Percentiles rank a stretch among this genome's conserved stretches.
phyloP scores from a whole-genome alignment of 2,888 invertebrate species.

The Ferdinandea cuprea region DNA sequence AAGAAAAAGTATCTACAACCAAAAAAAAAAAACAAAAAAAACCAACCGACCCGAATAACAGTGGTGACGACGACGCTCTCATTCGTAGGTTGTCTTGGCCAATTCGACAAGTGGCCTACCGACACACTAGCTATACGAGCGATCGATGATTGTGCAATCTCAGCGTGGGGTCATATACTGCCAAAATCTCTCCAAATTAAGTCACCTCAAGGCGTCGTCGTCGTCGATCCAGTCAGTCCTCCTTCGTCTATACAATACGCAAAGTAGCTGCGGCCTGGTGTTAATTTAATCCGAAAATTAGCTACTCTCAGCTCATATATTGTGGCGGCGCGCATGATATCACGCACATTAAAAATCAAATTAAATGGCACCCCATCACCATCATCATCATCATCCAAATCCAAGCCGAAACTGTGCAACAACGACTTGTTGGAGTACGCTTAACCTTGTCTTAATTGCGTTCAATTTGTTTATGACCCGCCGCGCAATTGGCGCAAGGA shows the following conservation, averaged over 20 bases:
- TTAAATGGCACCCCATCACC: conserved; percentile 18
- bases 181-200: conserved; percentile 21
- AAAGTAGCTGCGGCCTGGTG: background rate
- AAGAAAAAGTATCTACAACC: too few relatives aligned
- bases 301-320: too few relatives aligned
- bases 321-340: background rate
- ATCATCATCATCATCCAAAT: background rate
- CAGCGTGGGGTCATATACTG: background rate
- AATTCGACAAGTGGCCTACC: background rate
- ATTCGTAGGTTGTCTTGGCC: background rate
- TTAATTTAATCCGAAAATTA: conserved; percentile 3
- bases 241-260: too few relatives aligned
- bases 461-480: conserved; percentile 16
- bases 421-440: background rate
- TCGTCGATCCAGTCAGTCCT: too few relatives aligned
- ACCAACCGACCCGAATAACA: too few relatives aligned
- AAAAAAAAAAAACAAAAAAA: too few relatives aligned
- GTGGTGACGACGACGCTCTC: too few relatives aligned
- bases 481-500: background rate
- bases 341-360: conserved; percentile 5
- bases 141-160: conserved; percentile 9
- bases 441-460: conserved; percentile 29
- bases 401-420: background rate
- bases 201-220: conserved; percentile 25
- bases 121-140: too few relatives aligned